Percentiles rank a stretch among this genome's conserved stretches.
These are phyloP conservation scores for Reticulitermes speratus DNA, from an alignment of 1,140 invertebrate species.

Conservation along the genomic window DNA sequence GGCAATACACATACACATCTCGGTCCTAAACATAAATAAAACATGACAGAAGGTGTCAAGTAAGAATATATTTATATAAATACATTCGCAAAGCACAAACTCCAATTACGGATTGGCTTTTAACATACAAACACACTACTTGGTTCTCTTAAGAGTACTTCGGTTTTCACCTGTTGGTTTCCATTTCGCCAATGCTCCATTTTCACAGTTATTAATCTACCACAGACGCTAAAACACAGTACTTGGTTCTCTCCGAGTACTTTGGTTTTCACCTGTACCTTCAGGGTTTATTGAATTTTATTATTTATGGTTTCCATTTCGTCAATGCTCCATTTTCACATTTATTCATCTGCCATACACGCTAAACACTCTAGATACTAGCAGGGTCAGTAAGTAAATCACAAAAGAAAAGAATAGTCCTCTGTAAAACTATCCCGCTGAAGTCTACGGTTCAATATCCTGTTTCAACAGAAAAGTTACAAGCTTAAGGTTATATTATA, in stretches of 20 bases:
- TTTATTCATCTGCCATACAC: too few relatives aligned
- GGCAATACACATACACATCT: slow-evolving; percentile 71
- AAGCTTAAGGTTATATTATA: neutral
- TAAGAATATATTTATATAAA: neutral
- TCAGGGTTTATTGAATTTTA: too few relatives aligned
- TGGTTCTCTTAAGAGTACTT: too few relatives aligned
- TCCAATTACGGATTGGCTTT: slow-evolving; percentile 2
- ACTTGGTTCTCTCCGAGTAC: too few relatives aligned
- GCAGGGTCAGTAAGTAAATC: neutral
- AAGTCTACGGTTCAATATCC: neutral
- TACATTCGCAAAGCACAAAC: neutral
- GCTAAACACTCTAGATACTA: neutral
- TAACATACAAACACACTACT: too few relatives aligned
- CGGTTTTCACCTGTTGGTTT: too few relatives aligned
- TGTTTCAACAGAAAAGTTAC: neutral
- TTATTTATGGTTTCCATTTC: too few relatives aligned
- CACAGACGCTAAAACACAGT: too few relatives aligned
- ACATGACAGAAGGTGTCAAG: neutral
- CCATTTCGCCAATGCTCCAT: too few relatives aligned
- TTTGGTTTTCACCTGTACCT: too few relatives aligned
- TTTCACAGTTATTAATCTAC: too few relatives aligned
- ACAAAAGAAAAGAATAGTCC: neutral
- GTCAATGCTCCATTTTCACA: too few relatives aligned
- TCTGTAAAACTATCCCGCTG: neutral
- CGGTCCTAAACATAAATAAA: slow-evolving; percentile 49